These are phyloP conservation scores for Otis tarda DNA, from an alignment of 2,113 vertebrate species.

Conservation along the genomic window DNA sequence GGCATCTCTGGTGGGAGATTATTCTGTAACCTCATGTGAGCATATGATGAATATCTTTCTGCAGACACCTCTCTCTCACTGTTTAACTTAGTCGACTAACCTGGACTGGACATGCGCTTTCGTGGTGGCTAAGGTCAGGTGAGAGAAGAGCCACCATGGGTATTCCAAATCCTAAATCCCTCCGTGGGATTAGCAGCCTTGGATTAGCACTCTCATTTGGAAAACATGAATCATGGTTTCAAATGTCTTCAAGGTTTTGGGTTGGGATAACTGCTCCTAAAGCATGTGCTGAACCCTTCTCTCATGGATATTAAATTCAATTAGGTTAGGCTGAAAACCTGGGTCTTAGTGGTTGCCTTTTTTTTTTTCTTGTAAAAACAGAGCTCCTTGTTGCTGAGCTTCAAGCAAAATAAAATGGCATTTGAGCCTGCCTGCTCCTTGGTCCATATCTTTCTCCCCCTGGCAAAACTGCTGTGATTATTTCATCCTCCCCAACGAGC, in stretches of 20 bases:
- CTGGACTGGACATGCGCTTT: not conserved
- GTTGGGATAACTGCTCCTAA: not conserved
- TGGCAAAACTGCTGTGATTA: not conserved
- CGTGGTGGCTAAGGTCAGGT: not conserved
- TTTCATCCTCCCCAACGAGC: not conserved
- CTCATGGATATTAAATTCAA: not conserved
- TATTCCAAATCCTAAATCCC: not conserved
- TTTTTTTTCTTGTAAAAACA: not conserved
- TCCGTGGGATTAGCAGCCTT: not conserved
- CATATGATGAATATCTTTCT: not conserved
- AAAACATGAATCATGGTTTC: not conserved
- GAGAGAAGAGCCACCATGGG: not conserved
- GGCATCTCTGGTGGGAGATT: not conserved
- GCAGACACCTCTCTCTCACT: not conserved
- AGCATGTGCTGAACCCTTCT: not conserved
- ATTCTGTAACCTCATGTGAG: not conserved
- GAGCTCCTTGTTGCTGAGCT: not conserved
- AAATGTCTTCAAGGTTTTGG: not conserved
- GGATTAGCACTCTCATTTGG: not conserved
- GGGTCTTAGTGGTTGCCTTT: not conserved
- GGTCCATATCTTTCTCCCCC: not conserved
- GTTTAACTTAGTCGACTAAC: not conserved
- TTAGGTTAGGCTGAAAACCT: not conserved
- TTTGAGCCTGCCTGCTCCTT: not conserved
- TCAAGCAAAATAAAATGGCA: not conserved